Conservation (phyloP, 2,113 vertebrate genomes). For the Barnardius zonarius region DNA sequence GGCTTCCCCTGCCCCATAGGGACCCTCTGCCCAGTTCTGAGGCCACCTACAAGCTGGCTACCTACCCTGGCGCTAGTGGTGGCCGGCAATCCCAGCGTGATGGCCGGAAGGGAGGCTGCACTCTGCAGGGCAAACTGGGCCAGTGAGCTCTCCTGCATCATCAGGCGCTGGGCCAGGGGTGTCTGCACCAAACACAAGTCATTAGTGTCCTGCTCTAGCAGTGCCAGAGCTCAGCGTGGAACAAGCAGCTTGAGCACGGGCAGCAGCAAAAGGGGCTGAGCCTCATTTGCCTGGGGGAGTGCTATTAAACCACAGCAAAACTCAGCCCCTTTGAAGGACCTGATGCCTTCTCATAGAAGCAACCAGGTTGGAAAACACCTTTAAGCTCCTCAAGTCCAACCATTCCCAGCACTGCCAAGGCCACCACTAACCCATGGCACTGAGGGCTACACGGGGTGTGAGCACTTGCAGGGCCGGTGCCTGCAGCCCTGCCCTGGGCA, state of each 20-base stretch:
- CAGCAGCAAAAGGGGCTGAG: background rate
- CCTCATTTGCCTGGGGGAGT: background rate
- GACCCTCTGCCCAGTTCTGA: background rate
- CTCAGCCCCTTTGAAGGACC: background rate
- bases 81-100: conserved; percentile 83
- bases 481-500: background rate
- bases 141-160: conserved; percentile 81
- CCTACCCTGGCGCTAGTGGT: conserved; percentile 79
- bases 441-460: background rate
- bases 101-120: conserved; percentile 77
- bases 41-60: background rate
- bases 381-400: background rate
- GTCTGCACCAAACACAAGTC: conserved; percentile 15
- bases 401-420: background rate
- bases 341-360: background rate
- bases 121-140: conserved; percentile 85
- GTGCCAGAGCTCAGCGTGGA: background rate
- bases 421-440: background rate
- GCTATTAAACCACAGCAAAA: background rate
- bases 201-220: background rate
- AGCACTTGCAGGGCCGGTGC: background rate
- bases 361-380: background rate
- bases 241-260: background rate
- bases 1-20: fast-evolving
- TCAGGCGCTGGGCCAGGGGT: conserved; percentile 75